phyloP scores from a whole-genome alignment of 2,797 vertebrate genomes.

The Mus minutoides region DNA sequence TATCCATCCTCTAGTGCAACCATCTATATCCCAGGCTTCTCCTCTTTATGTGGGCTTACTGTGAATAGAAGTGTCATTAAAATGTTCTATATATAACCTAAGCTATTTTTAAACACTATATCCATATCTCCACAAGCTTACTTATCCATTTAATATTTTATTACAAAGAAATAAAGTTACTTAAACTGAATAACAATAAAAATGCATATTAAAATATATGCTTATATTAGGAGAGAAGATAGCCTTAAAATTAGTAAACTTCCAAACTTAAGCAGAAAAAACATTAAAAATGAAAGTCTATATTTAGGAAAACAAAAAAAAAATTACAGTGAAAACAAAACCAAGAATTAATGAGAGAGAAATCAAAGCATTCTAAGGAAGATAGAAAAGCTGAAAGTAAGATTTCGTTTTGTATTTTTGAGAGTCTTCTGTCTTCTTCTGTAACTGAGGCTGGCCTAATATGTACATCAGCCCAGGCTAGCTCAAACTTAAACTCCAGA shows the following conservation, averaged over 20 bases:
- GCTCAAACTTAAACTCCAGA: background rate
- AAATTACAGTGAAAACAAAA: background rate
- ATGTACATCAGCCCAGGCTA: background rate
- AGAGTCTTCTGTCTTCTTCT: background rate
- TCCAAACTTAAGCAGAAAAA: background rate
- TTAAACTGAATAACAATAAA: slow-evolving; percentile 37
- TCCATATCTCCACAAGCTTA: background rate
- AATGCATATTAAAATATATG: slow-evolving; percentile 14
- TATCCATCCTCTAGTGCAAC: too few relatives aligned
- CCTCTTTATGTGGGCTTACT: background rate
- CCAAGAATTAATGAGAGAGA: background rate
- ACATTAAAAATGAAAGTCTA: slow-evolving; percentile 10
- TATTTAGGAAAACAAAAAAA: slow-evolving; percentile 50
- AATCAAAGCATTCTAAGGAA: background rate
- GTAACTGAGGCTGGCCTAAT: background rate
- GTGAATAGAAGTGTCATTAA: background rate
- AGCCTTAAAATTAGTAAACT: background rate
- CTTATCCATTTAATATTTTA: slow-evolving; percentile 1
- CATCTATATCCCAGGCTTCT: background rate
- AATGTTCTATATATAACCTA: background rate
- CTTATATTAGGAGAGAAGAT: background rate
- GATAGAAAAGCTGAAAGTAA: background rate
- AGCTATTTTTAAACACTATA: slow-evolving; percentile 17
- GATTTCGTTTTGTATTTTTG: background rate
- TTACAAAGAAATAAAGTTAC: slow-evolving; percentile 47